These are phyloP conservation scores for Apis laboriosa DNA, from an alignment of 1,140 invertebrate genomes.

Conservation along the genomic window DNA sequence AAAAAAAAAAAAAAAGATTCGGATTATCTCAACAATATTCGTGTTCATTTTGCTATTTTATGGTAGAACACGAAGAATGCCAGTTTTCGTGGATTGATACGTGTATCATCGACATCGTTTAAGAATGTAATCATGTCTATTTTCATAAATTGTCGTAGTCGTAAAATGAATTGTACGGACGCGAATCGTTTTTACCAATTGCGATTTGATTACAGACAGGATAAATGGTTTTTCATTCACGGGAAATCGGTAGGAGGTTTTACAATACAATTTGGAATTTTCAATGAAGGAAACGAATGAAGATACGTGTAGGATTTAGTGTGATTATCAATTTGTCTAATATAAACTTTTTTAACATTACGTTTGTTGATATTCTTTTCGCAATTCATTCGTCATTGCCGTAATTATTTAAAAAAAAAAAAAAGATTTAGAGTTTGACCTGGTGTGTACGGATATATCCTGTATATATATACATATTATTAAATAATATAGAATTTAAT, in stretches of 20 bases:
- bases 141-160: slow-evolving; percentile 22
- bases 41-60: slow-evolving; percentile 12
- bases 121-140: slow-evolving; percentile 38
- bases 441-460: slow-evolving; percentile 48
- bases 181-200: slow-evolving; percentile 24
- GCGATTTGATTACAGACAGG: slow-evolving; percentile 1
- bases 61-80: neutral
- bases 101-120: slow-evolving; percentile 4
- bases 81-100: neutral
- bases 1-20: neutral
- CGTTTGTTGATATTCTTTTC: slow-evolving; percentile 1
- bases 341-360: neutral
- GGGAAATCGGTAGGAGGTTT: neutral
- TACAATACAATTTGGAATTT: neutral
- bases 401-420: slow-evolving; percentile 24
- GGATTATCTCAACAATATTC: slow-evolving; percentile 12
- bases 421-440: slow-evolving; percentile 40
- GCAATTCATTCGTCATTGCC: slow-evolving; percentile 12
- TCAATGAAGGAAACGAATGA: neutral
- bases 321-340: neutral
- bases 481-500: slow-evolving; percentile 55
- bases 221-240: neutral
- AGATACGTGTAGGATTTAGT: neutral
- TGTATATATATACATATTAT: slow-evolving; percentile 63
- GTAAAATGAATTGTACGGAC: neutral